Evolutionary conservation across 1,140 invertebrate genomes (phyloP), one percentile per base, ranked within the genome.

Genomic region (Homarus americanus): DNA sequence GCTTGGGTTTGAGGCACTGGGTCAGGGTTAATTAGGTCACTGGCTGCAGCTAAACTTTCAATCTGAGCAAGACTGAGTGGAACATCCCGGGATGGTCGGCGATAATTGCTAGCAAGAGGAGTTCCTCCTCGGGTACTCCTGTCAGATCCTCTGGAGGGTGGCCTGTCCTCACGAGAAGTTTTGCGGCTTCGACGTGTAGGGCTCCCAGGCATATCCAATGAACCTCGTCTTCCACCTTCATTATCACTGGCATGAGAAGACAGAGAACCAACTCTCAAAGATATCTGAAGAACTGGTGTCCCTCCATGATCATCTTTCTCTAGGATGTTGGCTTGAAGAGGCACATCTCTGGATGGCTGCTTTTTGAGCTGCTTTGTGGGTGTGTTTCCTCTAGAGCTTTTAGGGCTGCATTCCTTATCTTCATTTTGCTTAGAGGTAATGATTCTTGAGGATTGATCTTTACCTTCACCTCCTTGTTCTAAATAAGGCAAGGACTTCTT

Each of bases 41-140:
- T 44, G 24, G 72, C 82, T 32, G 34, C 40, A 34, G 40, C 40
- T 28, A 91, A 24, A 2, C 82, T 73, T 9, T 91, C 89, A 28
- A 85, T 28, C 75, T 91, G 89, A 53, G 58, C 17, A 28, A 38
- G 82, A 53, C 24, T 91, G 63, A 91, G 82, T n/a, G 82, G 82
- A 76, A 91, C 89, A 85, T 91, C 89, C 28, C 89, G 79, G 24
- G 89, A 91, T 15, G 89, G 89, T 38, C 89, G 72, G 32, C 89
- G 82, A 36, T 79, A 49, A n/a, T 53, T n/a, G 12, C 41, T 53
- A 38, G n/a, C 20, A 38, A 44, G 2, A 69, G 63, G 63, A 53
- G 79, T 85, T 34, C 38, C 83, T 24, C 72, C 40, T n/a, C 82
- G 76, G 10, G 58, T 79, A 41, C 76, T 58, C 20, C 76, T 66